Evolutionary conservation across 2,888 invertebrate genomes (phyloP), one percentile per base, ranked within the genome.

Genomic region (Drosophila leonis): DNA sequence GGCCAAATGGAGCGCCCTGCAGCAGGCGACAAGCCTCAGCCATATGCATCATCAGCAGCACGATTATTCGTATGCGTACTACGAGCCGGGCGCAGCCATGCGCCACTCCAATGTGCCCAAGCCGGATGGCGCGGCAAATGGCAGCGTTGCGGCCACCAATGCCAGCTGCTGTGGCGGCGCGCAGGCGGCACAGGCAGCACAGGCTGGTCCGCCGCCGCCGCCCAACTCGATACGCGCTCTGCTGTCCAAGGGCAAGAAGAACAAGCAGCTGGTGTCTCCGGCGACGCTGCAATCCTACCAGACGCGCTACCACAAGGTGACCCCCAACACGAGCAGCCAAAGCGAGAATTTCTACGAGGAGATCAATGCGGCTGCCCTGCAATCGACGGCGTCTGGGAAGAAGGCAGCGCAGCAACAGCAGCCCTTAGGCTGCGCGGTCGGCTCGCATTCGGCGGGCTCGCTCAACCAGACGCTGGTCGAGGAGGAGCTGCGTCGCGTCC

Each of bases 41-140:
- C 73, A 87, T 9, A 70, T 72, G 44, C 83, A 80, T 12, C 81
- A 68, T 13, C 78, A 91, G 62, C 93, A 93, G 55, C 93, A 93
- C 68, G 97, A 97, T 91, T 97, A 97, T 93, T 96, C 97, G 15
- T 97, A 97, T 92, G 97, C 97, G 24, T 97, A 97, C 92, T 97
- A 97, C 92, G 96, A 96, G 90, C 95, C 95, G 0, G 95, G 95
- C 2, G 94, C 95, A 9, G 94, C 94, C 68, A 94, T 94, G 83
- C 93, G 94, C 64, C 94, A 95, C 83, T 95, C 95, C 64, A 95
- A 96, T 88, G 94, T 96, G 89, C 96, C 96, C 41, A 94, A 94
- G 93, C 95, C 95, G 41, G 86, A 78, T 4, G 60, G 52, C 0
- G 31, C 31, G 5, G 33, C 42, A 1, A 55, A 6, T 2, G 41